phyloP scores from a whole-genome alignment of 2,888 invertebrate species.

The Campoletis raptor region DNA sequence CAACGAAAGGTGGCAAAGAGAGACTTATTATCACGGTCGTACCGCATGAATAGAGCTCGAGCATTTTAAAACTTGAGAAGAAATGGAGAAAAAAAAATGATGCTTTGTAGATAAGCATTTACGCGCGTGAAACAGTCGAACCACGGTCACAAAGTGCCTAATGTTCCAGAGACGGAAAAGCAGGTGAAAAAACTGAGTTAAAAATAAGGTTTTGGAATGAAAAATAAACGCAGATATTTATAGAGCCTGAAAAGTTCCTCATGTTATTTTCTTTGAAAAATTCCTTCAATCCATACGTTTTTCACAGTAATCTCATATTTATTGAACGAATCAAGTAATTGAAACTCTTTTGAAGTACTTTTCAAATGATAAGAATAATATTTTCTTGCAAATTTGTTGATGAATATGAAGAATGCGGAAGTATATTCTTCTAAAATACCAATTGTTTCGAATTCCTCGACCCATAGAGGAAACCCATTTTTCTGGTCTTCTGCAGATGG shows the following conservation, averaged over 20 bases:
- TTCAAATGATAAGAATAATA: neutral
- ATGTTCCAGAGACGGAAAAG: slow-evolving; percentile 57
- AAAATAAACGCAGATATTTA: slow-evolving; percentile 1
- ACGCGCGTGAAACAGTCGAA: slow-evolving; percentile 37
- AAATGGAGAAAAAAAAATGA: slow-evolving; percentile 45
- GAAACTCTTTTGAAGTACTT: neutral
- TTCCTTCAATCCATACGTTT: neutral
- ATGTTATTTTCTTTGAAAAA: neutral
- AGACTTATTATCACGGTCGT: slow-evolving; percentile 50
- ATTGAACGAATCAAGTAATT: too few relatives aligned
- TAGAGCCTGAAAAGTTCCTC: slow-evolving; percentile 27
- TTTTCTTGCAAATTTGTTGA: neutral
- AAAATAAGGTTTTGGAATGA: neutral
- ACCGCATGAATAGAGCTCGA: slow-evolving; percentile 20
- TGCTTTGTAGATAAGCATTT: slow-evolving; percentile 47
- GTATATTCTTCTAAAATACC: neutral
- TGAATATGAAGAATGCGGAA: neutral
- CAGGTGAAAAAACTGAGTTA: slow-evolving; percentile 66
- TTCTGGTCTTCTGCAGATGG: too few relatives aligned
- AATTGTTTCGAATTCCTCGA: neutral
- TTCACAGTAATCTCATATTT: neutral
- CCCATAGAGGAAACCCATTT: too few relatives aligned
- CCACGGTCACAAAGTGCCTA: slow-evolving; percentile 1
- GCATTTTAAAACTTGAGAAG: slow-evolving; percentile 15
- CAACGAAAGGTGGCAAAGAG: slow-evolving; percentile 54